Percentiles rank a stretch among this genome's conserved stretches.
Conservation (phyloP, 2,888 invertebrate species). For the Drosophila stalkeri region DNA sequence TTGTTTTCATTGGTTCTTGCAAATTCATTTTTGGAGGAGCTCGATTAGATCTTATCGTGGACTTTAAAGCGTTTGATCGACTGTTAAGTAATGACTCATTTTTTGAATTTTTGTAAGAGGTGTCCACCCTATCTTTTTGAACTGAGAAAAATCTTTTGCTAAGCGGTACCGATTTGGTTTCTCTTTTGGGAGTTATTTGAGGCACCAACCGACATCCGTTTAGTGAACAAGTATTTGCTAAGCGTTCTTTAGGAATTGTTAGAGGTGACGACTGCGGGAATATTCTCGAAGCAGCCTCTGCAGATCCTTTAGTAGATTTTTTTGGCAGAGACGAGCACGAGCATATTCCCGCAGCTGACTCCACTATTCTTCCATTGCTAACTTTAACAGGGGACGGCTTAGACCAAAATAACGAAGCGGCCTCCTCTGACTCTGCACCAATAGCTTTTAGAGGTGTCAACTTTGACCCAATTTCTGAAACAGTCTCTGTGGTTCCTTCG, state of each 20-base stretch:
- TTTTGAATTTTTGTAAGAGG: not conserved
- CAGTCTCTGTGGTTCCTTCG: not conserved
- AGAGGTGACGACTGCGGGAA: not conserved
- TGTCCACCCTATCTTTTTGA: not conserved
- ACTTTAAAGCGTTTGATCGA: not conserved
- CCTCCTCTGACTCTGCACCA: not conserved
- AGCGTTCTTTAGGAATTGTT: not conserved
- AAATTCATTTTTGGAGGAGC: not conserved
- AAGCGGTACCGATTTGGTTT: not conserved
- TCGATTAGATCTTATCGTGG: not conserved
- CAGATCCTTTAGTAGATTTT: not conserved
- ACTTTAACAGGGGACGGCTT: not conserved
- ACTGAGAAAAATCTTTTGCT: not conserved
- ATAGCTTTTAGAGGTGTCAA: not conserved
- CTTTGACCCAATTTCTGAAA: not conserved
- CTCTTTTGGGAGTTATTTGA: not conserved
- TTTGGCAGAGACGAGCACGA: not conserved
- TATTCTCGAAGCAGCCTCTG: not conserved
- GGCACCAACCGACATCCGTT: not conserved
- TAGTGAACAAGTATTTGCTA: too few species aligned
- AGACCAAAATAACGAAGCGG: not conserved
- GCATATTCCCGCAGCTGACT: not conserved
- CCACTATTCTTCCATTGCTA: not conserved
- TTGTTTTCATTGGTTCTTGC: not conserved
- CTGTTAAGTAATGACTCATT: not conserved